phyloP scores from a whole-genome alignment of 1,140 invertebrate genomes.

The Drosophila varians region DNA sequence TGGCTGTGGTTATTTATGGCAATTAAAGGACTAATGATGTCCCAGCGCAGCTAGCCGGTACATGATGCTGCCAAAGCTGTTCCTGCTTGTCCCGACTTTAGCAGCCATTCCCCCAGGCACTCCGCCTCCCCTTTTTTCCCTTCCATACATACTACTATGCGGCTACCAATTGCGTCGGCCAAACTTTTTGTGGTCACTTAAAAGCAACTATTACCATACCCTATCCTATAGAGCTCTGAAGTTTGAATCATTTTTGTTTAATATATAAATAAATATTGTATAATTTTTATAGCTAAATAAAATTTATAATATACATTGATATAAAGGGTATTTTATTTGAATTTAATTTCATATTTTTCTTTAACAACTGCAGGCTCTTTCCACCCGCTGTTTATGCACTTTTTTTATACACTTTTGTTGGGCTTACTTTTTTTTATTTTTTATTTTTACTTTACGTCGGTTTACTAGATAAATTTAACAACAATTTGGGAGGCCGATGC shows the following conservation, averaged over 20 bases:
- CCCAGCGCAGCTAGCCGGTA: slow-evolving; percentile 60
- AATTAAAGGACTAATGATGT: slow-evolving; percentile 82
- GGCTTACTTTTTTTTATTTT: not conserved
- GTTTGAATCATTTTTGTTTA: not conserved
- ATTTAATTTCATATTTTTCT: not conserved
- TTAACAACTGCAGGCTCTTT: not conserved
- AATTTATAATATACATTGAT: no score
- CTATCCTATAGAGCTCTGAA: slow-evolving; percentile 4
- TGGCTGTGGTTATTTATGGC: slow-evolving; percentile 78
- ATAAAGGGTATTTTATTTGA: not conserved
- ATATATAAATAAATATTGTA: no score
- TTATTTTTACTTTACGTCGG: slow-evolving; percentile 10
- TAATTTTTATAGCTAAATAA: not conserved
- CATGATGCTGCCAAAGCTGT: slow-evolving; percentile 51
- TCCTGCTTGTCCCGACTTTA: slow-evolving; percentile 8
- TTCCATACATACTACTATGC: not conserved
- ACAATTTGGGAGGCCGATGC: slow-evolving; percentile 48
- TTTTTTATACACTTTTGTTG: slow-evolving; percentile 8
- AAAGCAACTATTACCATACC: slow-evolving; percentile 25
- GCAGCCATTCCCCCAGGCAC: not conserved
- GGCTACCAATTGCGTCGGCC: slow-evolving; percentile 12
- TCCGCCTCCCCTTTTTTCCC: not conserved
- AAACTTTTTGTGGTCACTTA: slow-evolving; percentile 29
- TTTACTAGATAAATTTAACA: slow-evolving; percentile 64
- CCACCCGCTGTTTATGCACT: not conserved